Percentiles rank a stretch among this genome's conserved stretches.
These are phyloP conservation scores for Iguana delicatissima DNA, from an alignment of 2,797 vertebrate genomes.

Conservation along the genomic window DNA sequence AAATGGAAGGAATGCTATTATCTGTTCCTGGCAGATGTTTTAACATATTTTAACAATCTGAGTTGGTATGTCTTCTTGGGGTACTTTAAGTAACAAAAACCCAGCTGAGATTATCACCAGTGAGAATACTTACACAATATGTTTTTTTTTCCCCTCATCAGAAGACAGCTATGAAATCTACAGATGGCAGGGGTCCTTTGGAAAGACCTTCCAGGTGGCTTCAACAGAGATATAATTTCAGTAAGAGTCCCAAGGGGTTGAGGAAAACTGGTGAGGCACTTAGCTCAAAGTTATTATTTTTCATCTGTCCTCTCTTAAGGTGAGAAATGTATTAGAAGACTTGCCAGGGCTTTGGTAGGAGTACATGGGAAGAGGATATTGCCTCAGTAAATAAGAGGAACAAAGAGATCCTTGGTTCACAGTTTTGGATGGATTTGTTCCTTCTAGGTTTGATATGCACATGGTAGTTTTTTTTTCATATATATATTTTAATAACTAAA, in stretches of 20 bases:
- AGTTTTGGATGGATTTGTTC: not conserved
- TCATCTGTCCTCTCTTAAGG: not conserved
- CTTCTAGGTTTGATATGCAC: not conserved
- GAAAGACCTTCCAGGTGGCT: slow-evolving; percentile 10
- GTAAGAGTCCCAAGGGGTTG: not conserved
- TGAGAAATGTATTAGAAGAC: not conserved
- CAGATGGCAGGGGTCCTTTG: not conserved
- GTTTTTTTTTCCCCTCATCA: not conserved
- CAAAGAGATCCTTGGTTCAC: too few relatives aligned
- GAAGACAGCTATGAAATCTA: not conserved
- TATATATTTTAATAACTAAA: not conserved
- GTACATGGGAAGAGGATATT: not conserved
- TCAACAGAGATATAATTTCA: not conserved
- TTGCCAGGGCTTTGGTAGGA: not conserved
- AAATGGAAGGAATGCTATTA: slow-evolving; percentile 45
- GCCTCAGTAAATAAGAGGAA: not conserved
- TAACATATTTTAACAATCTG: slow-evolving; percentile 56
- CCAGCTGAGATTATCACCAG: slow-evolving; percentile 49
- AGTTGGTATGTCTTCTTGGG: slow-evolving; percentile 39
- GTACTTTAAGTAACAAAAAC: slow-evolving; percentile 62
- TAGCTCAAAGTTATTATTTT: slow-evolving; percentile 3
- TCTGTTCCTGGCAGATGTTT: slow-evolving; percentile 52
- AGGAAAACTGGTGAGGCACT: not conserved
- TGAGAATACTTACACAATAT: slow-evolving; percentile 30
- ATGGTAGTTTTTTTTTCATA: not conserved